A percentile compares a stretch with the other conserved stretches of the same genome.
phyloP scores from a whole-genome alignment of 2,113 vertebrate species.

The Pogonocichla stellata region DNA sequence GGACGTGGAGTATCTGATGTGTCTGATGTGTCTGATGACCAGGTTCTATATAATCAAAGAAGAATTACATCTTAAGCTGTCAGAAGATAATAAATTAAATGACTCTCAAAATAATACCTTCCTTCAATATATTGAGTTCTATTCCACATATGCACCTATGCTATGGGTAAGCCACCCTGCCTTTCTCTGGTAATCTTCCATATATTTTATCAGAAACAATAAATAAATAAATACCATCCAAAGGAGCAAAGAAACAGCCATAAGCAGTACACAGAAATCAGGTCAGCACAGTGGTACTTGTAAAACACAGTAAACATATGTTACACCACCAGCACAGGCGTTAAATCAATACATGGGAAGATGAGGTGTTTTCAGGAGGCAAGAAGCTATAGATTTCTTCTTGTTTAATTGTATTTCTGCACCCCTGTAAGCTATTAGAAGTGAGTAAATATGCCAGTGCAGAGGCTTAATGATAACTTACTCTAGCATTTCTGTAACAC shows the following conservation, averaged over 20 bases:
- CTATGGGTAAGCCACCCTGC: not conserved
- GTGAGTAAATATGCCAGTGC: not conserved
- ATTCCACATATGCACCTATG: not conserved
- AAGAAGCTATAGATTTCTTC: not conserved
- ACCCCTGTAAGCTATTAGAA: not conserved
- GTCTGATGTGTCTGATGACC: not conserved
- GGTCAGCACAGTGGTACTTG: not conserved
- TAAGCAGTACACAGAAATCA: not conserved
- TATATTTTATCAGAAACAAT: not conserved
- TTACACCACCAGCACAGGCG: not conserved
- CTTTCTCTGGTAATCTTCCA: not conserved
- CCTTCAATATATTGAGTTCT: not conserved
- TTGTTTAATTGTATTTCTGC: conserved; percentile 17
- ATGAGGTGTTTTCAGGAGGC: not conserved
- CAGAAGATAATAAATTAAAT: not conserved
- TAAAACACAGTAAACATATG: not conserved
- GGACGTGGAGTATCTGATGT: not conserved
- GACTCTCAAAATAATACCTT: not conserved
- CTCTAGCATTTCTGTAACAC: not conserved
- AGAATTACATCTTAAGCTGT: not conserved
- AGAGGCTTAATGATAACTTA: conserved; percentile 11
- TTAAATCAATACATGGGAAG: not conserved
- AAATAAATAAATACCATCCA: not conserved
- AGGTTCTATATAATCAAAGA: not conserved
- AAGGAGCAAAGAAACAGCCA: not conserved